Evolutionary conservation across 2,113 vertebrate species (phyloP), one percentile per base, ranked within the genome.

Genomic region (Marmota flaviventris): DNA sequence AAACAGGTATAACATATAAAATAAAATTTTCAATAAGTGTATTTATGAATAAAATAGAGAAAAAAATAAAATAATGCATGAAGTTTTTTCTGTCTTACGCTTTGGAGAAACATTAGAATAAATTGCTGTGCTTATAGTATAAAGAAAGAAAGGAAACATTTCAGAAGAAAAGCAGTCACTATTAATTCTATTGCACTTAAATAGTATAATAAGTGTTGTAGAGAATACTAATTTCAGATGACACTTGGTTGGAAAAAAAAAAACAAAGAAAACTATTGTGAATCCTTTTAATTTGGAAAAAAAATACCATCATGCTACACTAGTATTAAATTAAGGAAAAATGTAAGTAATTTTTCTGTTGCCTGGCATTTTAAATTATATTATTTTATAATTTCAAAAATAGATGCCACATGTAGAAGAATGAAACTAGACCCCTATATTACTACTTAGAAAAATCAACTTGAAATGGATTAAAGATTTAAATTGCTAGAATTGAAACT

Each of bases 301-400:
- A 89, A 67, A 5, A 75, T 84, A 39, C 20, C 42, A 42, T 75
- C 22, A 81, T 34, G 24, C 45, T 85, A 63, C 6, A 61, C 4
- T 6, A 70, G 18, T 65, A 34, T 7, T 77, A 69, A 93, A 63
- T 90, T 82, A 90, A 69, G 22, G n/a, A 75, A 75, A 85, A 82
- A 70, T 75, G 86, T 7, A 42, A 58, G 42, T 48, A 11, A 85
- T 37, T 76, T 58, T 96, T 73, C 93, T 32, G 0, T 58, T 58
- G 51, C 29, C 0, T 65, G 39, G 45, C 1, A 77, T 63, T 72
- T 88, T 69, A 39, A 53, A 37, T 89, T 34, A 4, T 42, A 76
- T 56, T n/a, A 91, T 83, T 69, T 85, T 27, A 58, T 63, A 72
- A 34, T 29, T 84, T 84, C 17, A 45, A 94, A 86, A 94, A 63